Evolutionary conservation across 2,888 invertebrate genomes (phyloP), one percentile per base, ranked within the genome.

Genomic region (Agrotis exclamationis): DNA sequence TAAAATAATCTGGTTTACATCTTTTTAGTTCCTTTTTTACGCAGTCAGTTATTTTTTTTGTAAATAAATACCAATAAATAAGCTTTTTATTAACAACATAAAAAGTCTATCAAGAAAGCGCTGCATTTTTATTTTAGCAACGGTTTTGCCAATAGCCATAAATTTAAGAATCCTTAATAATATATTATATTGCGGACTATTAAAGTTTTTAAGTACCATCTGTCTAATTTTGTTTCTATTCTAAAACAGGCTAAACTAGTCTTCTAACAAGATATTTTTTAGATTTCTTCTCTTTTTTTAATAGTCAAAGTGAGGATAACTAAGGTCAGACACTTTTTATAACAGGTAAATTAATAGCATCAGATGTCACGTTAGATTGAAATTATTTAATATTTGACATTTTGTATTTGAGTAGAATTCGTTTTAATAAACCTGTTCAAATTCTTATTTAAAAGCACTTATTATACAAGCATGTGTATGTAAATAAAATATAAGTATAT

Each of bases 171-270:
- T 33, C 18, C 2, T 28, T 50, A 11, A 50, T 24, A n/a, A n/a
- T n/a, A n/a, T n/a, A n/a, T n/a, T n/a, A 18, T 51, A 39, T 39
- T 39, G 39, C 39, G 18, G 1, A 0, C 20, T 44, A 11, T 18
- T 20, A 50, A 18, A 33, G 1, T 22, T 39, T 24, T 9, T 56
- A 13, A n/a, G 14, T n/a, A 3, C 0, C 0, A 6, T 47, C 22
- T 24, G 3, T 24, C 24, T 57, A 18, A 53, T 57, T 62, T 48
- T 45, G 45, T 54, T 51, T 24, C 20, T n/a, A 54, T 66, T 44
- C 63, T 14, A 60, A 53, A 75, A 75, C 64, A 24, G 45, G 80
- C 24, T 7, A 18, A 63, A 65, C 80, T 2, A n/a, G 78, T 70
- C n/a, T 33, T 16, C 3, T 14, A 47, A 22, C 24, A 1, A 75